A percentile compares a stretch with the other conserved stretches of the same genome.
These are phyloP conservation scores for Cercopithecus neglectus DNA, from an alignment of 2,797 vertebrate genomes.

Conservation along the genomic window DNA sequence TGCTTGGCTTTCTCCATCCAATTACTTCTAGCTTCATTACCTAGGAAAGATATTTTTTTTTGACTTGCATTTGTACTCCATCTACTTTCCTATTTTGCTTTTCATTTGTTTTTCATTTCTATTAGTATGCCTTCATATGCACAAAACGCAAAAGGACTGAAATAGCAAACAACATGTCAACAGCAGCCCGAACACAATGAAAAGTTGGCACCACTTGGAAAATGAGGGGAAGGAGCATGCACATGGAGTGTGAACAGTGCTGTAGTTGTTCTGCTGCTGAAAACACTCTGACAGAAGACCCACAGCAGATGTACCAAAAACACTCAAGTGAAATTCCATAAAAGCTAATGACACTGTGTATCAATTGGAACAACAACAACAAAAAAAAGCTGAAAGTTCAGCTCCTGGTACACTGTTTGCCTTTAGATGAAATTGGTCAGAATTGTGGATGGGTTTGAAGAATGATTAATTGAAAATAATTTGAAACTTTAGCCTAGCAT, in stretches of 20 bases:
- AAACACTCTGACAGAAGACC: background rate
- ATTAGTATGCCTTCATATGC: background rate
- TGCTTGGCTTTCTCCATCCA: background rate
- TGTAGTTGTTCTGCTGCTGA: background rate
- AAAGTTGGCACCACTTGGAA: background rate
- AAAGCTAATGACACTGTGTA: background rate
- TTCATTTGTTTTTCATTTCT: constrained; percentile 41
- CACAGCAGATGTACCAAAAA: background rate
- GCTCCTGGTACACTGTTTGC: background rate
- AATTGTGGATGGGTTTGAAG: background rate
- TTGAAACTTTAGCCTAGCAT: background rate
- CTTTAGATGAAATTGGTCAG: background rate
- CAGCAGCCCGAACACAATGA: background rate
- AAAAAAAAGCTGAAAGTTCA: background rate
- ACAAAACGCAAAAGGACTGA: background rate
- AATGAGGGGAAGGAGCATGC: background rate
- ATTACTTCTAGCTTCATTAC: background rate
- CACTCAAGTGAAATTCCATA: background rate
- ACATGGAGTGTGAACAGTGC: background rate
- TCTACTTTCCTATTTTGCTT: background rate
- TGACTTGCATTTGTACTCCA: background rate
- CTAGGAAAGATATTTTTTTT: background rate
- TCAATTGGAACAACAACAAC: background rate
- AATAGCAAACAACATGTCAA: background rate
- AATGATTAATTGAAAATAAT: background rate